Evolutionary conservation across 2,797 vertebrate genomes (phyloP), one percentile per base, ranked within the genome.

Genomic region (Eptatretus atami): DNA sequence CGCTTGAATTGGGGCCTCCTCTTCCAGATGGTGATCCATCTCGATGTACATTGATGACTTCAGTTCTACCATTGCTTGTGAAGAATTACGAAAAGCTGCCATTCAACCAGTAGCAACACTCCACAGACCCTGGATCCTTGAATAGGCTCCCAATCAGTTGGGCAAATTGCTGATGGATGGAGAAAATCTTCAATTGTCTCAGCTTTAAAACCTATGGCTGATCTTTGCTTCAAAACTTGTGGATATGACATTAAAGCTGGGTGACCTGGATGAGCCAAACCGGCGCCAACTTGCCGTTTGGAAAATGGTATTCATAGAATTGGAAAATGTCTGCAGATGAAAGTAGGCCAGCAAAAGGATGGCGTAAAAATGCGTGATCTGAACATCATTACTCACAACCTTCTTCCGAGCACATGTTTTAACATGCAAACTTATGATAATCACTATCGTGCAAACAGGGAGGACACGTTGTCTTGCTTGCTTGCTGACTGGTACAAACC

Each of bases 191-290:
- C 74, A 24, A 81, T 78, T 0, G 74, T 77, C 6, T 66, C 74
- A 0, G 82, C 83, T 96, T 96, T 70, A 75, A 67, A 67, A 72
- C 78, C 53, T 96, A 94, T 0, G n/a, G 81, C 82, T 0, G 71
- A 71, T 6, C 74, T 92, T 14, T 96, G 90, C 69, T 98, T 82
- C 69, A 71, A n/a, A 64, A 79, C 84, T 69, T 73, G 96, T 11
- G 87, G 86, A 0, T 69, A 79, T 66, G 73, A 79, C 74, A 88
- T 92, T 53, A 72, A 60, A 73, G 82, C 14, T 98, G 92, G 92
- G 81, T 96, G 72, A 98, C 53, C 74, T 98, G 67, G 95, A 95
- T 0, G 88, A 98, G 71, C 92, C 88, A 0, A 98, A 95, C 69
- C 77, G n/a, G 80, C n/a, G 53, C 31, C 31, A 31, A 31, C 3